Evolutionary conservation across 1,140 invertebrate genomes (phyloP).

Genomic region (Zaprionus lachaisei): DNA sequence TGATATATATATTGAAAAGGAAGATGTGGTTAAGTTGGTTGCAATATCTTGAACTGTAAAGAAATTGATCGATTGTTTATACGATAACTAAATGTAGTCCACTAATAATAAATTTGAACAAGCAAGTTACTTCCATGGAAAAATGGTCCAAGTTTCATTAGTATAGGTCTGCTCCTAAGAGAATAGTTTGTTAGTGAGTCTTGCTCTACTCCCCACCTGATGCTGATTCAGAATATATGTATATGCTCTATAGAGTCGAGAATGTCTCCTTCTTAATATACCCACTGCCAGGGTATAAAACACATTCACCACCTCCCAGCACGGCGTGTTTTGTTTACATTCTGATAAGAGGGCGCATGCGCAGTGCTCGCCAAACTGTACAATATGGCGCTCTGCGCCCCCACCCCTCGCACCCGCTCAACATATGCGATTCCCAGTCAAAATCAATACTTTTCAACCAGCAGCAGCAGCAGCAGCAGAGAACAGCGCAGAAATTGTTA

Average conservation of each 20-base stretch:
- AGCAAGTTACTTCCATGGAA: too few relatives aligned
- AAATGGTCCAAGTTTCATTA: too few relatives aligned
- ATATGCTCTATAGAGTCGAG: too few relatives aligned
- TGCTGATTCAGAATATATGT: too few relatives aligned
- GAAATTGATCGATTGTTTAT: too few relatives aligned
- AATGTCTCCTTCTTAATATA: too few relatives aligned
- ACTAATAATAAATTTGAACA: too few relatives aligned
- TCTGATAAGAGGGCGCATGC: conserved; percentile 72
- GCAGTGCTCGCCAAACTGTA: conserved; percentile 57
- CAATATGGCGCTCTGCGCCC: conserved; percentile 41
- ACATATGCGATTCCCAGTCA: conserved; percentile 70
- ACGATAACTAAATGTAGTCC: not conserved
- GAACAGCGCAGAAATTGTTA: conserved; percentile 48
- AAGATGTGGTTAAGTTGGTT: too few relatives aligned
- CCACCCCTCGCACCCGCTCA: conserved; percentile 41
- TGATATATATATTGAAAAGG: too few relatives aligned
- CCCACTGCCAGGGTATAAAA: not conserved
- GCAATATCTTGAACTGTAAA: too few relatives aligned
- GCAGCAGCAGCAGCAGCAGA: conserved; percentile 24
- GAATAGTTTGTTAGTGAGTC: too few relatives aligned
- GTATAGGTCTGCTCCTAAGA: not conserved
- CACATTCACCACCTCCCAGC: not conserved
- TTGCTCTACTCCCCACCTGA: too few relatives aligned
- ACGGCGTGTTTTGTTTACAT: conserved; percentile 51
- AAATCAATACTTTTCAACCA: conserved; percentile 71